Evolutionary conservation across 2,113 vertebrate genomes (phyloP), one percentile per base, ranked within the genome.

Genomic region (Toxostoma redivivum): DNA sequence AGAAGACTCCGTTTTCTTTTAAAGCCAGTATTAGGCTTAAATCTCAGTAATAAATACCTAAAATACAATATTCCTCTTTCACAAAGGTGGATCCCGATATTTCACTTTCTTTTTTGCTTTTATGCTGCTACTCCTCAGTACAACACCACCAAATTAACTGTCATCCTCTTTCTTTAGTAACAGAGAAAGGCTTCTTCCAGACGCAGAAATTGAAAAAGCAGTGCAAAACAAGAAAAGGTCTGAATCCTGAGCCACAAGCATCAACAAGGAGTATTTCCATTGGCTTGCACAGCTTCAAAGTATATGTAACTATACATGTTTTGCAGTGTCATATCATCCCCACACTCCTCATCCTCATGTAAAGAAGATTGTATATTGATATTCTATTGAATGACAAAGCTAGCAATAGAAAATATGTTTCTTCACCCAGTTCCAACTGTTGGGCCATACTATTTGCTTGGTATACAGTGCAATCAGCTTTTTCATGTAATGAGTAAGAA

Each of bases 261-360:
- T 30, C 50, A 86, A 60, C 7, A 40, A 57, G n/a, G 9, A 86
- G 23, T 31, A 50, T 21, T 77, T 82, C 22, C 21, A 33, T 8
- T 33, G 53, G 14, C 20, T 81, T 58, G 30, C 3, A 3, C 40
- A 71, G n/a, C 13, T 77, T 83, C n/a, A 31, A 82, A 73, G 35
- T 42, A 17, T 9, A 30, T 3, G 2, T 16, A 81, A 66, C 4
- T 21, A 25, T 10, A 3, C 2, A 10, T 9, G 2, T 57, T 65
- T 53, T 47, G 23, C 47, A 81, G 12, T 19, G n/a, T 33, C 3
- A 1, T 11, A 21, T 23, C 3, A 1, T 33, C 10, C 21, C 13
- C 0, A 0, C 45, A 27, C 7, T 23, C 18, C 21, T 35, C 15
- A 12, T 9, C 7, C 2, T 4, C 5, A 1, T 19, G 60, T 15